These are phyloP conservation scores for Xiphorhynchus elegans DNA, from an alignment of 2,113 vertebrate species.

Conservation along the genomic window DNA sequence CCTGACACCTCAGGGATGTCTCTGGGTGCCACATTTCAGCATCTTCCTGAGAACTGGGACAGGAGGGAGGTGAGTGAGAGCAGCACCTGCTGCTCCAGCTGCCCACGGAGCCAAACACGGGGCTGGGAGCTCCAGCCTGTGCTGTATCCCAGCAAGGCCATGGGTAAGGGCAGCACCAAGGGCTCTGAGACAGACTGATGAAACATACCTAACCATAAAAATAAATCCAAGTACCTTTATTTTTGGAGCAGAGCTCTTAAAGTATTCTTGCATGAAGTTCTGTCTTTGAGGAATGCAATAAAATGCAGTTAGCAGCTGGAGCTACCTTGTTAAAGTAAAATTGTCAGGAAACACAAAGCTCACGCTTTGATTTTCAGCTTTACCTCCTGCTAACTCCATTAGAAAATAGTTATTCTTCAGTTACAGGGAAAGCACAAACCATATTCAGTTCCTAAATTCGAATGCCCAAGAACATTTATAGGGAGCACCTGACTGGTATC, in stretches of 20 bases:
- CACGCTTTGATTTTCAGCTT: background rate
- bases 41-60: rapidly evolving
- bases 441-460: constrained; percentile 42
- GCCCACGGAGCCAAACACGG: rapidly evolving
- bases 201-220: background rate
- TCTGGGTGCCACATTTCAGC: background rate
- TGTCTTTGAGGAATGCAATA: constrained; percentile 31
- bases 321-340: constrained; percentile 26
- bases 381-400: background rate
- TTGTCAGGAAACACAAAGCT: constrained; percentile 25
- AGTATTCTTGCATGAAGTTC: background rate
- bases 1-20: background rate
- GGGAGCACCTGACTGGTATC: constrained; percentile 64
- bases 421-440: constrained; percentile 34
- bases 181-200: background rate
- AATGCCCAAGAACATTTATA: constrained; percentile 40
- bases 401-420: constrained; percentile 9
- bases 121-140: background rate
- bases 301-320: constrained; percentile 31
- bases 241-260: background rate
- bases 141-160: rapidly evolving
- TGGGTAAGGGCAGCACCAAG: background rate
- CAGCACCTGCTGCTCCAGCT: background rate
- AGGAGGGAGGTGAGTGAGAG: background rate
- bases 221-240: background rate